These are phyloP conservation scores for Gymnocypris eckloni DNA, from an alignment of 2,797 vertebrate genomes.

Conservation along the genomic window DNA sequence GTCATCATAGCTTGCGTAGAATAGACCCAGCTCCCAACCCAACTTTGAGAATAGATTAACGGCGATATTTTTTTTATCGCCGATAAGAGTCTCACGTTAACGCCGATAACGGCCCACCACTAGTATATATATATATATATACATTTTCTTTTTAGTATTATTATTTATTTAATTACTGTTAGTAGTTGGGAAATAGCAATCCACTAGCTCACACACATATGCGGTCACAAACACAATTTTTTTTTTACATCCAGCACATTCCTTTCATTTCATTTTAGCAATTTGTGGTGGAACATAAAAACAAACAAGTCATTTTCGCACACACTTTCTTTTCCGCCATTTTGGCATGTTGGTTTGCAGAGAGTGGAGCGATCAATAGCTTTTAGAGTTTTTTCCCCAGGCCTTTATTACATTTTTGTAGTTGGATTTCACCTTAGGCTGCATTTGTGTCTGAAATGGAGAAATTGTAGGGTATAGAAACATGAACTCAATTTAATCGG, in stretches of 20 bases:
- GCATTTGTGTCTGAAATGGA: background rate
- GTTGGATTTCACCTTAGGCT: conserved; percentile 23
- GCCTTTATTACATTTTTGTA: conserved; percentile 54
- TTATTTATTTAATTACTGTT: background rate
- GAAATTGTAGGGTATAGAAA: conserved; percentile 2
- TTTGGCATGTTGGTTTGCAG: conserved; percentile 28
- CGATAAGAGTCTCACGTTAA: no score
- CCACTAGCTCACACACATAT: conserved; percentile 19
- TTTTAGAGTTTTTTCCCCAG: conserved; percentile 44
- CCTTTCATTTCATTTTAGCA: conserved; percentile 18
- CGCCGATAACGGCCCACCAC: no score
- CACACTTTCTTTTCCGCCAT: conserved; percentile 11
- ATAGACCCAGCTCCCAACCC: no score
- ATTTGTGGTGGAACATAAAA: conserved; percentile 33
- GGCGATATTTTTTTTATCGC: no score
- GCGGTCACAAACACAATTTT: conserved; percentile 19
- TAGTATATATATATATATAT: no score
- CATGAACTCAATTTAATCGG: conserved; percentile 19
- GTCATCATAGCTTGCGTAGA: no score
- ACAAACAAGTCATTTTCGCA: conserved; percentile 30
- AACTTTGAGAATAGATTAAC: no score
- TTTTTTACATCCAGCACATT: background rate
- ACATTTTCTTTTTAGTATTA: background rate
- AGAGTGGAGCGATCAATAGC: conserved; percentile 50
- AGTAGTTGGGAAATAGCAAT: conserved; percentile 10